A percentile compares a stretch with the other conserved stretches of the same genome.
Conservation (phyloP, 1,140 invertebrate species). For the Ephestia elutella region DNA sequence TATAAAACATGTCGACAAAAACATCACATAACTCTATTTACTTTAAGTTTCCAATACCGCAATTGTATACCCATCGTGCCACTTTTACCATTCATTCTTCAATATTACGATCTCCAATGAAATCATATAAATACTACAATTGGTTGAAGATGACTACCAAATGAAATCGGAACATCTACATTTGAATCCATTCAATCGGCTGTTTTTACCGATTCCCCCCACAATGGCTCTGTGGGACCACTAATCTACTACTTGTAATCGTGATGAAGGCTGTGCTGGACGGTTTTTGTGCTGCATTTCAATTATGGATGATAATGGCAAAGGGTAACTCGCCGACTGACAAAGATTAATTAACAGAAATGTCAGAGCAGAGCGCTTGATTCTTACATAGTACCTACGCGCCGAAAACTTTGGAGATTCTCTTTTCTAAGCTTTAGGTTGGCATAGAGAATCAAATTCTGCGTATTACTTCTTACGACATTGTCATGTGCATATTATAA, state of each 20-base stretch:
- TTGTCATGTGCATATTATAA: no score
- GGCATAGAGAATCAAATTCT: no score
- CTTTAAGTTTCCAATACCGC: no score
- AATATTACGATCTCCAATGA: no score
- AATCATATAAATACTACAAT: constrained; percentile 17
- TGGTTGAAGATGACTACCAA: neutral
- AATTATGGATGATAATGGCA: constrained; percentile 52
- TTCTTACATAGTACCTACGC: neutral
- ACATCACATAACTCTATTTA: no score
- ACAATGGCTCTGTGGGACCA: constrained; percentile 47
- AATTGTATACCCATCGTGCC: neutral
- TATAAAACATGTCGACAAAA: no score
- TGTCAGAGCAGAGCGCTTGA: neutral
- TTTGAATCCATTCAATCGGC: constrained; percentile 49
- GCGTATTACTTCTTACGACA: no score
- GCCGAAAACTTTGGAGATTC: no score
- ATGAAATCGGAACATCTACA: constrained; percentile 34
- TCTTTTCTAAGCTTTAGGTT: no score
- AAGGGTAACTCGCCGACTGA: constrained; percentile 32
- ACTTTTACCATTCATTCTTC: neutral
- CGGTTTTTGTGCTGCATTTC: constrained; percentile 42
- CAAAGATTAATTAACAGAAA: constrained; percentile 25
- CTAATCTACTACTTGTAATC: constrained; percentile 26
- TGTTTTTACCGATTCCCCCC: constrained; percentile 39
- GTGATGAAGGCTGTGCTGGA: constrained; percentile 49